A percentile compares a stretch with the other conserved stretches of the same genome.
phyloP scores from a whole-genome alignment of 2,113 vertebrate genomes.

The Equus przewalskii region DNA sequence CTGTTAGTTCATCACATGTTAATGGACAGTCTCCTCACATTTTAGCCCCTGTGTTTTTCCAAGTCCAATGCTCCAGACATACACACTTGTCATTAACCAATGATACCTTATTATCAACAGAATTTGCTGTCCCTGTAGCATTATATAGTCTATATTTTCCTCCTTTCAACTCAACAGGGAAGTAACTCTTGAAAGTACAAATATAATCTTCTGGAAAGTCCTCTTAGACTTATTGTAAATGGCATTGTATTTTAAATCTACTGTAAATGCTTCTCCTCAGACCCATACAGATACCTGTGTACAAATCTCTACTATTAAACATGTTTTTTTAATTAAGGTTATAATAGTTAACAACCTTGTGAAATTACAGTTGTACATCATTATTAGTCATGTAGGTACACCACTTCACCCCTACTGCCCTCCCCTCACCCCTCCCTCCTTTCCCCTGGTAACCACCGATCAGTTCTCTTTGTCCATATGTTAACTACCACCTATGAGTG shows the following conservation, averaged over 20 bases:
- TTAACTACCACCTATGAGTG: no score
- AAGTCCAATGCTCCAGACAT: not conserved
- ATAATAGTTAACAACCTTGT: no score
- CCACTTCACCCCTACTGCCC: no score
- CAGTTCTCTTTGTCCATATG: no score
- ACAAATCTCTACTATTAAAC: not conserved
- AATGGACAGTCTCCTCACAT: not conserved
- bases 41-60: not conserved
- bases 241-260: not conserved
- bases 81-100: not conserved
- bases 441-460: no score
- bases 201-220: not conserved
- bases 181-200: not conserved
- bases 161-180: not conserved
- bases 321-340: not conserved
- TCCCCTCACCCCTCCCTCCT: no score
- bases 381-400: no score
- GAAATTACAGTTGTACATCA: no score
- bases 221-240: not conserved
- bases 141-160: not conserved
- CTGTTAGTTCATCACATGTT: not conserved
- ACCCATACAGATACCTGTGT: not conserved
- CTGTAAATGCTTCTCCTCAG: not conserved
- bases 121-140: not conserved
- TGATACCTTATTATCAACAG: not conserved